Conservation (phyloP, 2,888 invertebrate genomes). For the Phaonia tiefii region DNA sequence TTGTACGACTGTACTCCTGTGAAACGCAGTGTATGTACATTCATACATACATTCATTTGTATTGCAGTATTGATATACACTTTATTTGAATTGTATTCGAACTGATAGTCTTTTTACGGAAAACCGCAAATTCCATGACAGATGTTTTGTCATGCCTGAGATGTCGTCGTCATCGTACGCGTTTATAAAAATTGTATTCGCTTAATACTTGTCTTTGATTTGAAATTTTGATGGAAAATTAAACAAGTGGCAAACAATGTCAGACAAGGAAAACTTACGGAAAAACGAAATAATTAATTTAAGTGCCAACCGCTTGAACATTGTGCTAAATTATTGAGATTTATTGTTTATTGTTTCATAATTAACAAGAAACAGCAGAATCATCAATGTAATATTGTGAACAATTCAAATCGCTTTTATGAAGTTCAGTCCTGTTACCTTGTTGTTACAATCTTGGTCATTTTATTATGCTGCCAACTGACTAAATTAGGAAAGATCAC, state of each 20-base stretch:
- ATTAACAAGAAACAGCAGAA: too few species aligned
- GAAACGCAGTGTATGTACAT: too few species aligned
- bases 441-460: not conserved
- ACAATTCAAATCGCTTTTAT: too few species aligned
- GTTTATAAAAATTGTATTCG: not conserved
- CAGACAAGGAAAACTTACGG: not conserved
- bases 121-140: not conserved
- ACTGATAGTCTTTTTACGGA: not conserved
- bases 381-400: too few species aligned
- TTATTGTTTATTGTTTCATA: too few species aligned
- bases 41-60: not conserved
- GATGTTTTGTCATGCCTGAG: constrained; percentile 1
- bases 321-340: too few species aligned
- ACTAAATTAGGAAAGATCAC: constrained; percentile 14
- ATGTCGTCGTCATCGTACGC: not conserved
- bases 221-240: not conserved
- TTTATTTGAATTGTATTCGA: not conserved
- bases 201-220: not conserved
- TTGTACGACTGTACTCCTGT: too few species aligned
- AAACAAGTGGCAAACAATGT: not conserved
- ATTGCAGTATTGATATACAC: not conserved
- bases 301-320: too few species aligned
- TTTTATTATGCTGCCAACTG: not conserved
- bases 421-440: too few species aligned
- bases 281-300: too few species aligned